A percentile compares a stretch with the other conserved stretches of the same genome.
Conservation (phyloP, 2,888 invertebrate genomes). For the Chrysolina americana region DNA sequence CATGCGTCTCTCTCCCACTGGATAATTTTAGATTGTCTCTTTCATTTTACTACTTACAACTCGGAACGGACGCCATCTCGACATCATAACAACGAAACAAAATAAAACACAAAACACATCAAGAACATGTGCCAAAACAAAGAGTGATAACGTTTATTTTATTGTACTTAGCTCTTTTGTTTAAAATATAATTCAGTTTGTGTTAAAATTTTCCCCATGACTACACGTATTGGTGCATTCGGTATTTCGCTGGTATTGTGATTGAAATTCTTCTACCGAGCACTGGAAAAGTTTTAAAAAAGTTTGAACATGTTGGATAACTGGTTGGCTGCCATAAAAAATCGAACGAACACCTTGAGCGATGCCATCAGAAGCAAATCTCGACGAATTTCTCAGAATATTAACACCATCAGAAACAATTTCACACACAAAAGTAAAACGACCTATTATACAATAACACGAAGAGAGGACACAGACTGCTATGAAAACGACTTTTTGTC, state of each 20-base stretch:
- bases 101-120: conserved; percentile 51
- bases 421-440: conserved; percentile 65
- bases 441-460: conserved; percentile 63
- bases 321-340: conserved; percentile 68
- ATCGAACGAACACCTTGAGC: conserved; percentile 68
- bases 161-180: conserved; percentile 29
- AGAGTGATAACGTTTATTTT: conserved; percentile 44
- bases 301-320: conserved; percentile 69
- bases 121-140: conserved; percentile 57
- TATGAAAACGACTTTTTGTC: conserved; percentile 71
- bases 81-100: conserved; percentile 42
- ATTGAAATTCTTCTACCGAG: not conserved
- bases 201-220: conserved; percentile 1
- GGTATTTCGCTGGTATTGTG: not conserved
- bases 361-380: conserved; percentile 67
- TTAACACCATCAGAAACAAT: conserved; percentile 64
- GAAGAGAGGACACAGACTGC: conserved; percentile 63
- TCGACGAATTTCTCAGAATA: conserved; percentile 63
- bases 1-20: conserved; percentile 40
- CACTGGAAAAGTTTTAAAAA: conserved; percentile 5
- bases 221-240: not conserved
- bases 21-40: conserved; percentile 28
- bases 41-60: conserved; percentile 3
- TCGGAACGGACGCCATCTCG: conserved; percentile 39
- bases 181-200: conserved; percentile 4